Conservation (phyloP, 1,140 invertebrate species). For the Eurosta solidaginis region DNA sequence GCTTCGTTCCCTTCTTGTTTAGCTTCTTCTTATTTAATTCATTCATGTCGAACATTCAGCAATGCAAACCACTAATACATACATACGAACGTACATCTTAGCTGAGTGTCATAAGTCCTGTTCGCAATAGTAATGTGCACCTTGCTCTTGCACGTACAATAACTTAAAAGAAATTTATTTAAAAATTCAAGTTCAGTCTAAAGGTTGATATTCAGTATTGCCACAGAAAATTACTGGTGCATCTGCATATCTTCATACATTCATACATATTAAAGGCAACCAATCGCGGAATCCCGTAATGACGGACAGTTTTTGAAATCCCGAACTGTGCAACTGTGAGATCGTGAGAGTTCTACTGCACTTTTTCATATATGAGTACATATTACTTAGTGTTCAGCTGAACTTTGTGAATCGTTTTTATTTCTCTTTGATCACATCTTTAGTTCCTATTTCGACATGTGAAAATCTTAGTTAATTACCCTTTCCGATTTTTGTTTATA, state of each 20-base stretch:
- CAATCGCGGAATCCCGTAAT: too few species aligned
- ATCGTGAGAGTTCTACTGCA: too few species aligned
- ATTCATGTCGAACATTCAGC: neutral
- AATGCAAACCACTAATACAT: neutral
- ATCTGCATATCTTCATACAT: neutral
- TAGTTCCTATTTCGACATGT: too few species aligned
- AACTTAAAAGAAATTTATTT: constrained; percentile 25
- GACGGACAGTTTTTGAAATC: too few species aligned
- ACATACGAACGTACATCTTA: neutral
- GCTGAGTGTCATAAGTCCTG: neutral
- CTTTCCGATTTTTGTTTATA: too few species aligned
- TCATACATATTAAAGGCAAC: neutral
- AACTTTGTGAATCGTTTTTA: too few species aligned
- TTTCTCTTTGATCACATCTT: too few species aligned
- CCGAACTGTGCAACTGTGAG: too few species aligned
- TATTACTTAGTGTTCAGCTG: too few species aligned
- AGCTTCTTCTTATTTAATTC: too few species aligned
- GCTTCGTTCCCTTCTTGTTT: neutral
- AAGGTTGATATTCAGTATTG: neutral
- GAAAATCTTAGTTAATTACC: too few species aligned
- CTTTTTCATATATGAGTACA: too few species aligned
- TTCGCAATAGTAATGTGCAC: constrained; percentile 13
- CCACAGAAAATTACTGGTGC: neutral
- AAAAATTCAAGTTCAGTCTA: neutral
- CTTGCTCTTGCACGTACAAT: constrained; percentile 20